Evolutionary conservation across 2,113 vertebrate genomes (phyloP).

Genomic region (Lathamus discolor): DNA sequence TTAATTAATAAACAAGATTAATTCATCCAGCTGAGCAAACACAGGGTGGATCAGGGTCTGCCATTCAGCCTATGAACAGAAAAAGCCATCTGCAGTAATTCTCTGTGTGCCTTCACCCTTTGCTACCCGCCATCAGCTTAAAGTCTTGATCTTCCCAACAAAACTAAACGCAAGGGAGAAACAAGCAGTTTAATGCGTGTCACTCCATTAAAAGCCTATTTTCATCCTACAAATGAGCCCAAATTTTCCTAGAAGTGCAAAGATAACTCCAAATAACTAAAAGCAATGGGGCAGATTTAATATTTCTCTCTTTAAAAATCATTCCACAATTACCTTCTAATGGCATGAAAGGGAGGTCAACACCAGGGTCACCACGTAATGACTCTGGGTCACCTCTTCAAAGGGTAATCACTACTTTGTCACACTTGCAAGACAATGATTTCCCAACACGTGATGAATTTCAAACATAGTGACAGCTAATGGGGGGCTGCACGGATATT

Average conservation of each 20-base stretch:
- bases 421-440: neutral
- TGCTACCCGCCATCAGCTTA: neutral
- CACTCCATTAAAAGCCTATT: neutral
- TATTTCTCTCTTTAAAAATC: neutral
- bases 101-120: neutral
- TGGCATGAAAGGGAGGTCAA: neutral
- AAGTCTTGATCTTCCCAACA: neutral
- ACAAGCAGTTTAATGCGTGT: neutral
- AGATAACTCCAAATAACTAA: neutral
- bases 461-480: neutral
- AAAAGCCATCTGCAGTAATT: neutral
- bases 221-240: neutral
- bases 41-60: neutral
- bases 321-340: neutral
- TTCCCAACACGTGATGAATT: neutral
- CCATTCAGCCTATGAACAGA: neutral
- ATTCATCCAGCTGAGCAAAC: neutral
- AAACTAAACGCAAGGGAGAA: neutral
- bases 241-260: neutral
- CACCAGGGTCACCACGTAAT: neutral
- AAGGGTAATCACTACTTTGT: neutral
- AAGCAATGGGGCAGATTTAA: neutral
- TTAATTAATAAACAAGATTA: slow-evolving; percentile 1
- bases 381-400: neutral
- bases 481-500: neutral